Conservation (phyloP, 1,140 invertebrate species). For the Fopius arisanus region DNA sequence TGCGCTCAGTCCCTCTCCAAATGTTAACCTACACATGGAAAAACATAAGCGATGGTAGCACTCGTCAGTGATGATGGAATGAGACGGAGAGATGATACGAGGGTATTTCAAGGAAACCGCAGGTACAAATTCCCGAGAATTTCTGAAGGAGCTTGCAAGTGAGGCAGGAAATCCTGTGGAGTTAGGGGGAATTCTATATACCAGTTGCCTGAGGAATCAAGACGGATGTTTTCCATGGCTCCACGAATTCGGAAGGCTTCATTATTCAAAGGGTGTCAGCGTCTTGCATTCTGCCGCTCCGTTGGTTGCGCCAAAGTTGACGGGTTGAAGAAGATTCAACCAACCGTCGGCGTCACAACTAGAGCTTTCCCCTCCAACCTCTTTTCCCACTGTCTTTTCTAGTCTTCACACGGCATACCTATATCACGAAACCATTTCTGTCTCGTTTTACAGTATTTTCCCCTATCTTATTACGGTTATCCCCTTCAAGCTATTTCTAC, state of each 20-base stretch:
- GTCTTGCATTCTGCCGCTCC: constrained; percentile 56
- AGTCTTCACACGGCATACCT: neutral
- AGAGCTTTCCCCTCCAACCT: neutral
- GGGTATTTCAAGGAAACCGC: constrained; percentile 33
- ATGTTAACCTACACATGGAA: neutral
- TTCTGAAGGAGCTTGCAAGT: constrained; percentile 23
- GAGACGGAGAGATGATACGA: neutral
- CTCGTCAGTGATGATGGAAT: neutral
- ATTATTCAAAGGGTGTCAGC: constrained; percentile 62
- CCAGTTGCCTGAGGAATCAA: constrained; percentile 13
- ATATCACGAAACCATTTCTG: constrained; percentile 1
- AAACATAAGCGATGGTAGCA: neutral
- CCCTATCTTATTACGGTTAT: constrained; percentile 2
- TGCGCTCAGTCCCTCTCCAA: neutral
- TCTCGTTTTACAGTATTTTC: constrained; percentile 17
- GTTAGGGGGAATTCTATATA: neutral
- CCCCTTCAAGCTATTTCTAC: constrained; percentile 23
- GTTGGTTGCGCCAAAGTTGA: constrained; percentile 53
- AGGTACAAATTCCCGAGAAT: constrained; percentile 47
- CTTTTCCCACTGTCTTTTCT: constrained; percentile 8
- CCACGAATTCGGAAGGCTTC: constrained; percentile 50
- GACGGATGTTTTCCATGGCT: constrained; percentile 10
- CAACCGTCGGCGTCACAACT: constrained; percentile 35
- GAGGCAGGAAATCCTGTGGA: neutral
- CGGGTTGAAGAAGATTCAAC: constrained; percentile 46